A percentile compares a stretch with the other conserved stretches of the same genome.
Conservation (phyloP, 2,888 invertebrate species). For the Nebria salina region DNA sequence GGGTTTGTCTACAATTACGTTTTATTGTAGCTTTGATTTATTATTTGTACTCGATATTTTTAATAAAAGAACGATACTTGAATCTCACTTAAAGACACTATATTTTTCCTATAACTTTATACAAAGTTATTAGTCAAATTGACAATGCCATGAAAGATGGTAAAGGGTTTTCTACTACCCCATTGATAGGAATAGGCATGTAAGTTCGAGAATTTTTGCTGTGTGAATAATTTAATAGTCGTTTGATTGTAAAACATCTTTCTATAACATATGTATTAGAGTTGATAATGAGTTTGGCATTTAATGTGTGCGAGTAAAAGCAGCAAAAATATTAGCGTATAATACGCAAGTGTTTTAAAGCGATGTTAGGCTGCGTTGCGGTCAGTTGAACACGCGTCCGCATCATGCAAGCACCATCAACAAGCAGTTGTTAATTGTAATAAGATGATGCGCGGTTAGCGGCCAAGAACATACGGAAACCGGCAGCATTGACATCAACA, state of each 20-base stretch:
- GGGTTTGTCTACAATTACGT: neutral
- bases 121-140: no score
- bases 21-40: neutral
- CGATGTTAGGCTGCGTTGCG: conserved; percentile 13
- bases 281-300: no score
- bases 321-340: neutral
- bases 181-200: no score
- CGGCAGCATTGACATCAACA: conserved; percentile 37
- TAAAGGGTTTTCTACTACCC: no score
- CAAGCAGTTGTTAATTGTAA: conserved; percentile 31
- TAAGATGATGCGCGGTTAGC: conserved; percentile 29
- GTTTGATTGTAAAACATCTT: no score
- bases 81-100: no score
- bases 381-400: conserved; percentile 39
- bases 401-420: conserved; percentile 13
- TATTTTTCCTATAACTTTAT: no score
- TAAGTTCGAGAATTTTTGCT: no score
- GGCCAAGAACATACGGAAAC: conserved; percentile 29
- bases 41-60: neutral
- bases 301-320: neutral
- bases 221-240: no score
- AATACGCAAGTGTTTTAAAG: conserved; percentile 9
- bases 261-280: no score
- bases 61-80: no score
- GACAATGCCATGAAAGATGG: no score